Base-by-base conservation (phyloP, 37 sponge, comb jelly and placozoan genomes). In the Eunapius fragilis region DNA sequence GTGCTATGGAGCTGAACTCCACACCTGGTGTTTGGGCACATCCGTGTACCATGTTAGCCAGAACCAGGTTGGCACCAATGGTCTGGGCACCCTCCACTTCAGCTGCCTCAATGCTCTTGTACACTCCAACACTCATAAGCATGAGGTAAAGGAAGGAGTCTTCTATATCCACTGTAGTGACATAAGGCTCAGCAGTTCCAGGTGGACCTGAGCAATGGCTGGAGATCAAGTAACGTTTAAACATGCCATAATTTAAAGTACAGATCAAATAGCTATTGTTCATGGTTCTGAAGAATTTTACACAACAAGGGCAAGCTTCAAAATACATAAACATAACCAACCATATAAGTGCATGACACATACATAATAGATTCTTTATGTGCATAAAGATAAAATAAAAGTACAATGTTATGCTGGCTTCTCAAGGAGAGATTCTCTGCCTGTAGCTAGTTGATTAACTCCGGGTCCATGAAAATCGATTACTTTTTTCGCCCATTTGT, bases 71-170 rank as follows among this genome's bases (percentile, higher is more conserved):
- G 7, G 76, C 78, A 34, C 86, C 90, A 48, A 58, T 86, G 10
- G 68, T 25, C 24, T 74, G 36, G 32, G 72, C 31, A 2, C 71
- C 72, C 17, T 25, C 70, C 24, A 73, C 81, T 32, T n/a, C n/a
- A n/a, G 69, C n/a, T 24, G 73, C 78, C 79, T 94, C 95, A 25
- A 94, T 82, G 68, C 82, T 87, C 81, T 96, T 93, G 80, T 96
- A 96, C 17, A 96, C 87, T 26, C 96, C 96, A 78, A 91, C 94
- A 41, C 92, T 76, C 96, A 96, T 96, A 6, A 96, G 84, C 13
- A 96, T 70, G 31, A 96, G 69, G 78, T 92, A 96, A 31, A 48
- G 75, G 75, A 80, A 84, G n/a, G 79, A 23, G 19, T 50, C 28
- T 36, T 83, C 76, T 14, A 84, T 72, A 3, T 41, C 30, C 22